Evolutionary conservation across 2,113 vertebrate species (phyloP).

Genomic region (Lepus americanus): DNA sequence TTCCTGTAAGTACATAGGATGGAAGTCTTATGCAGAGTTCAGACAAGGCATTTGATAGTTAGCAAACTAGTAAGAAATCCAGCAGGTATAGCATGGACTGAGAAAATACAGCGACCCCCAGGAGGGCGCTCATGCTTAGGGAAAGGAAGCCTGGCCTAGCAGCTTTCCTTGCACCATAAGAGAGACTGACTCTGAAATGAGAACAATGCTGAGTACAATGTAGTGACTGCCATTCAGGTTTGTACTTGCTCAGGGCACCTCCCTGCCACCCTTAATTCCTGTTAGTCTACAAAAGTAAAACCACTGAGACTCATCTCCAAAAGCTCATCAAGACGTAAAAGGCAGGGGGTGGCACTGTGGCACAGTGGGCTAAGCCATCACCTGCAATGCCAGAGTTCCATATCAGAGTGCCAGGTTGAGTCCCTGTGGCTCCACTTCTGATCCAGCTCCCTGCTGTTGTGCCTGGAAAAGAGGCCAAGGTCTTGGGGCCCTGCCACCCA

Average conservation of each 20-base stretch:
- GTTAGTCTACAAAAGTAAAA: background rate
- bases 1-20: constrained; percentile 46
- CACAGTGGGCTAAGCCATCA: too few species aligned
- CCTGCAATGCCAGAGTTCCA: too few species aligned
- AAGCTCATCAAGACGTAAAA: background rate
- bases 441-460: too few species aligned
- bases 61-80: constrained; percentile 40
- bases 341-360: too few species aligned
- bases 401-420: too few species aligned
- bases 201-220: background rate
- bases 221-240: too few species aligned
- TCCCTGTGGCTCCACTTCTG: too few species aligned
- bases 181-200: background rate
- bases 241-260: background rate
- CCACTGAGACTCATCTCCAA: background rate
- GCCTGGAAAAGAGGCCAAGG: too few species aligned
- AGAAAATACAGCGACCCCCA: background rate
- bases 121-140: background rate
- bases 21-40: constrained; percentile 50
- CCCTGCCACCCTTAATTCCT: background rate
- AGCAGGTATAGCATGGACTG: background rate
- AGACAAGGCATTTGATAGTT: constrained; percentile 45
- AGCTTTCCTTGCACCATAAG: background rate
- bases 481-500: too few species aligned
- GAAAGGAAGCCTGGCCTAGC: background rate